These are phyloP conservation scores for Riparia riparia DNA, from an alignment of 2,113 vertebrate species.

Conservation along the genomic window DNA sequence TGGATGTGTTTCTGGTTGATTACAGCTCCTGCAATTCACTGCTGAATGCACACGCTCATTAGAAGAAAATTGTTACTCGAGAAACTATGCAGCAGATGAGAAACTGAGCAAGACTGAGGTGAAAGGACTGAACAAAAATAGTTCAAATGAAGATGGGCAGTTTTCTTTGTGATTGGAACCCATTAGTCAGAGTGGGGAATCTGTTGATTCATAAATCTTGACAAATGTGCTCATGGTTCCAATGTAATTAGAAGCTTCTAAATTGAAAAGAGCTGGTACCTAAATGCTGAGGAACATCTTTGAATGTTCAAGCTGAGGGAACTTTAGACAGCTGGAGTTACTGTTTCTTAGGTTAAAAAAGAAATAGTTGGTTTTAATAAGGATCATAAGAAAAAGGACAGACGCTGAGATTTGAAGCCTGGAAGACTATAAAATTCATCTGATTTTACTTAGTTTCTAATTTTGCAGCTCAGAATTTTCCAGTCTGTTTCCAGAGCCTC, in stretches of 20 bases:
- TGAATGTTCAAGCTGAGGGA: neutral
- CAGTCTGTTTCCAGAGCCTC: neutral
- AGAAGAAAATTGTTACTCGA: slow-evolving; percentile 2
- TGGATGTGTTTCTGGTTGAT: neutral
- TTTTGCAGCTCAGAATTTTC: slow-evolving; percentile 15
- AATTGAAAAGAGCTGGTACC: neutral
- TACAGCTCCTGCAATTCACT: neutral
- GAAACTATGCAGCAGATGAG: neutral
- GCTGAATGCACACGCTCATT: neutral
- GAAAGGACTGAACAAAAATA: neutral
- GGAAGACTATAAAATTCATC: neutral
- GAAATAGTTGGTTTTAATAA: neutral
- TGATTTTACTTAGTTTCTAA: slow-evolving; percentile 38
- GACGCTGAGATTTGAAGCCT: neutral
- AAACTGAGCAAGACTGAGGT: slow-evolving; percentile 38
- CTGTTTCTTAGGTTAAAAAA: neutral
- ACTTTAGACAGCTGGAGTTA: neutral
- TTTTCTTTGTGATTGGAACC: neutral
- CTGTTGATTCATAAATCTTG: slow-evolving; percentile 38
- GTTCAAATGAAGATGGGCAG: neutral
- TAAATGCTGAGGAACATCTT: neutral
- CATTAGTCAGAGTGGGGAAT: neutral
- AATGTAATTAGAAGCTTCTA: neutral
- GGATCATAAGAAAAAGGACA: neutral
- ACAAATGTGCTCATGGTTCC: neutral